phyloP scores from a whole-genome alignment of 2,888 invertebrate genomes.

The Dysmachus trigonus region DNA sequence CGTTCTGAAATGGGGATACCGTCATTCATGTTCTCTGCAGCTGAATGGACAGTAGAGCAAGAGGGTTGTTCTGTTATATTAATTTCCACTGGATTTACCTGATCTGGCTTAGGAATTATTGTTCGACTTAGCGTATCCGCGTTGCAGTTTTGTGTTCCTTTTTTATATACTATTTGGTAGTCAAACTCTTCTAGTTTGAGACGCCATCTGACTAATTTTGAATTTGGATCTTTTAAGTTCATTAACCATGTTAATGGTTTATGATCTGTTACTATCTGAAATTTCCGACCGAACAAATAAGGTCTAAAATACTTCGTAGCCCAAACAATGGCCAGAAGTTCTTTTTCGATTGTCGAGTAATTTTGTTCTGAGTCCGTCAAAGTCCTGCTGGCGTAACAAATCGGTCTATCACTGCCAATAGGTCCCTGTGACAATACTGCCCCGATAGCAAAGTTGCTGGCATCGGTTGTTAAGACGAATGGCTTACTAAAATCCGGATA shows the following conservation, averaged over 20 bases:
- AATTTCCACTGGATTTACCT: background rate
- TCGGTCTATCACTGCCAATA: background rate
- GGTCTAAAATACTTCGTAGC: no score
- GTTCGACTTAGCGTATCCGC: background rate
- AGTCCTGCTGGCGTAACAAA: background rate
- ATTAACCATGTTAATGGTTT: no score
- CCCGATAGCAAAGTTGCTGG: background rate
- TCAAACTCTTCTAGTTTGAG: no score
- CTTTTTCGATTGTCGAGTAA: background rate
- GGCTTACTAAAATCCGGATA: conserved; percentile 58
- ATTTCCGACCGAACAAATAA: no score
- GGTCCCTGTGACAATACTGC: no score
- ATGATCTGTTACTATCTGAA: no score
- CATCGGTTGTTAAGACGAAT: conserved; percentile 44
- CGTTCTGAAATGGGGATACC: conserved; percentile 1
- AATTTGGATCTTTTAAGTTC: no score
- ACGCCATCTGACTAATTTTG: no score
- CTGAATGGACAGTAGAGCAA: background rate
- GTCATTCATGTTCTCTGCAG: conserved; percentile 5
- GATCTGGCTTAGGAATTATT: background rate
- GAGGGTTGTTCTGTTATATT: background rate
- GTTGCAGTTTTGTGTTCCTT: background rate
- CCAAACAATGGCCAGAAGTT: background rate
- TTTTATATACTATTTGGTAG: background rate
- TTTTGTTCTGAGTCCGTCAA: background rate